Base-by-base conservation (phyloP, 2,888 invertebrate species). In the Drosophila melanosoma region DNA sequence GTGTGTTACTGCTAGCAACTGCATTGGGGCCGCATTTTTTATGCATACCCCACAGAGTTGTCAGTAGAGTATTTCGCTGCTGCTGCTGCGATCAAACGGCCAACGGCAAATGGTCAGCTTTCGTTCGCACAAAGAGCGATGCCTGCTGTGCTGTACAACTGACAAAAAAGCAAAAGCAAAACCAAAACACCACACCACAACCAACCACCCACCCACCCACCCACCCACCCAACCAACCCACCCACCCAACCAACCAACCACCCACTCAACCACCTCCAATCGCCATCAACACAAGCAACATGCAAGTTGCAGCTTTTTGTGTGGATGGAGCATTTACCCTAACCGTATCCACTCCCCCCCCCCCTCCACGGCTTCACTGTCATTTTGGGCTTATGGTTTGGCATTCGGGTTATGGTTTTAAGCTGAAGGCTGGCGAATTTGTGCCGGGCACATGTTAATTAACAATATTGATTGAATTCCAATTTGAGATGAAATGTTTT, bases 381-480 rank as follows among this genome's bases (percentile, higher is more conserved):
- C 62, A 42, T 45, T 63, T 58, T 20, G 42, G 38, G 38, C 35
- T 53, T 29, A 29, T 29, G 29, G 29, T 6, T 29, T 53, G 63
- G 52, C 57, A 57, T 62, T 62, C 48, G 54, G 36, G 15, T 45
- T 62, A 49, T 51, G 52, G 58, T 15, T 23, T n/a, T 11, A n/a
- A n/a, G 29, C 52, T n/a, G 56, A 56, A 29, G 61, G 35, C 75
- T 48, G 65, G 72, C 72, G 49, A 68, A 70, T 59, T 71, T 48
- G 64, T 32, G 57, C 40, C 65, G 61, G 80, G 80, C 83, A 90
- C 89, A 89, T 90, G 89, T 89, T 89, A 89, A 89, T 89, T 89
- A 89, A 89, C 89, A 89, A 89, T 86, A 87, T 89, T 83, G 89
- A 86, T 89, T 89, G 86, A 89, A 89, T 89, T 89, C 89, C 86